Evolutionary conservation across 1,140 invertebrate genomes (phyloP).

Genomic region (Trachymyrmex septentrionalis): DNA sequence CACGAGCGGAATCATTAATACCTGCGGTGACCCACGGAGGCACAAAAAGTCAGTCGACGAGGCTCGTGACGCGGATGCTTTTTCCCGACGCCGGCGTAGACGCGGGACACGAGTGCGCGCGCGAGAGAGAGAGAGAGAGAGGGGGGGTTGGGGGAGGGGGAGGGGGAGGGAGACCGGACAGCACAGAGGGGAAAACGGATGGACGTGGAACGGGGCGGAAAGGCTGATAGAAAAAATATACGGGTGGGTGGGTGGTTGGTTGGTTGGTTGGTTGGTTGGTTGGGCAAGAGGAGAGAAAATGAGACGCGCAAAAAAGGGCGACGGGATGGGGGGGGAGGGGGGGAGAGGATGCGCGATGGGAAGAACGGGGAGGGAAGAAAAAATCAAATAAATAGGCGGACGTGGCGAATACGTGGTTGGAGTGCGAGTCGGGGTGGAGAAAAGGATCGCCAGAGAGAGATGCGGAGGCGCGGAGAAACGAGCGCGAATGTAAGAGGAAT

Average conservation of each 20-base stretch:
- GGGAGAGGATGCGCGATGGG: constrained; percentile 15
- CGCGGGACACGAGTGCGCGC: constrained; percentile 23
- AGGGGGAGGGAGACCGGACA: neutral
- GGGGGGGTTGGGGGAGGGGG: no score
- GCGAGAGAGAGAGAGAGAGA: neutral
- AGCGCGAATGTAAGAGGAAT: constrained; percentile 1
- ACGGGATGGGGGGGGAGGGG: no score
- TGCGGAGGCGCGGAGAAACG: neutral
- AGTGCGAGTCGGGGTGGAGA: constrained; percentile 14
- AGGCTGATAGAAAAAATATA: constrained; percentile 62
- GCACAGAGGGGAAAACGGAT: constrained; percentile 25
- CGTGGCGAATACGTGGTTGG: constrained; percentile 35
- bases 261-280: constrained; percentile 34
- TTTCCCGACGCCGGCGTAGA: constrained; percentile 31
- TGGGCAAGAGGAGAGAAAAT: constrained; percentile 49
- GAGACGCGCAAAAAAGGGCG: constrained; percentile 56
- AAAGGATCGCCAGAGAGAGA: constrained; percentile 37
- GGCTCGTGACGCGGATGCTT: constrained; percentile 44
- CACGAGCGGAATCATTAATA: constrained; percentile 58
- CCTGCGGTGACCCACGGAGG: constrained; percentile 50
- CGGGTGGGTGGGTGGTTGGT: constrained; percentile 1
- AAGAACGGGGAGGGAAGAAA: constrained; percentile 46
- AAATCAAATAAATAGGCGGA: constrained; percentile 64
- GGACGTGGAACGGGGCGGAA: constrained; percentile 37
- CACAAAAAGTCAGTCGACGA: constrained; percentile 51